Percentiles rank a stretch among this genome's conserved stretches.
These are phyloP conservation scores for Chiroxiphia lanceolata DNA, from an alignment of 2,797 vertebrate genomes.

Conservation along the genomic window DNA sequence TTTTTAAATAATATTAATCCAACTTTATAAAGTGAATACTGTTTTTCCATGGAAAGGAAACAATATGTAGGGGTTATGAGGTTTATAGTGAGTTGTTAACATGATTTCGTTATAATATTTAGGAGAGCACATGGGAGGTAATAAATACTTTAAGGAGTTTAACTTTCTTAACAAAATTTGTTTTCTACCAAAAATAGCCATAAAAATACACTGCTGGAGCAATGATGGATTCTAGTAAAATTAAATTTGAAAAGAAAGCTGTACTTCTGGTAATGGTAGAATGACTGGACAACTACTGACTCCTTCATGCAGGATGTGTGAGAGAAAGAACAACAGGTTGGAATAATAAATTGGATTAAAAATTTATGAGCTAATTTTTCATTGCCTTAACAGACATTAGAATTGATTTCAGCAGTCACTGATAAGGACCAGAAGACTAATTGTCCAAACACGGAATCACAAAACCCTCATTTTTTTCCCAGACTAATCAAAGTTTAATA, in stretches of 20 bases:
- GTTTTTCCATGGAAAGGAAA: slow-evolving; percentile 9
- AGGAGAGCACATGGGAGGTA: neutral
- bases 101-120: slow-evolving; percentile 15
- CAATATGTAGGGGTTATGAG: neutral
- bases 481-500: neutral
- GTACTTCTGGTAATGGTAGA: neutral
- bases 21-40: slow-evolving; percentile 29
- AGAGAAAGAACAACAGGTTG: neutral
- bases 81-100: neutral
- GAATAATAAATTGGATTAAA: neutral
- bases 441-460: neutral
- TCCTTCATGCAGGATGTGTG: neutral
- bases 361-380: neutral
- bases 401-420: neutral
- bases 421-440: neutral
- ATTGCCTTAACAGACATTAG: neutral
- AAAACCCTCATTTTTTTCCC: neutral
- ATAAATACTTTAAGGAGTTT: slow-evolving; percentile 37
- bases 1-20: neutral
- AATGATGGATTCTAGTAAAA: slow-evolving; percentile 1
- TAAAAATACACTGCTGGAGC: neutral
- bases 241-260: neutral
- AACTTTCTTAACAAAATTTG: slow-evolving; percentile 6
- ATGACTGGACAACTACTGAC: neutral
- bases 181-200: slow-evolving; percentile 35